Base-by-base conservation (phyloP, 2,797 vertebrate genomes). In the Myiotriccus ornatus region DNA sequence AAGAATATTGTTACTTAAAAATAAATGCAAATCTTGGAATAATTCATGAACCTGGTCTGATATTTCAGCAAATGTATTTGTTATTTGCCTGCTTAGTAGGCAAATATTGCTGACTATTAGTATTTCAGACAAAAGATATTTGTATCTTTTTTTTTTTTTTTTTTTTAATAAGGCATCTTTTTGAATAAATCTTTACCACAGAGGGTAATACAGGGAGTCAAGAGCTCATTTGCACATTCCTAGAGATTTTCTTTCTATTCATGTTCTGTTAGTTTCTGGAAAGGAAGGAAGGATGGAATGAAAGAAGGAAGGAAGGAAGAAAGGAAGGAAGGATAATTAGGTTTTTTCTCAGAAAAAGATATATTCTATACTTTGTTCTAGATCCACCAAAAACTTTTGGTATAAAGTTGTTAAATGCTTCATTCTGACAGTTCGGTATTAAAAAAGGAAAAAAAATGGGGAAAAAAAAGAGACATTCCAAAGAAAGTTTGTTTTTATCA, bases 361-460 rank as follows among this genome's bases (percentile, higher is more conserved):
- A 14, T 49, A 18, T 41, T 62, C 3, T 14, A 12, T 57, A 50
- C 28, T 43, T 56, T 82, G 0, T 43, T 44, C 17, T 73, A 27
- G 78, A 55, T 2, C 1, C 6, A 65, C 12, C 7, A 75, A 4
- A 50, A 9, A 14, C 25, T 59, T 52, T 47, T 43, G 1, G 3
- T 20, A 39, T 37, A 32, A 37, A 27, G 1, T 18, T 47, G 4
- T 39, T 35, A 15, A 86, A 56, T 44, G 22, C 2, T 84, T 78
- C 0, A 30, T 70, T 80, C 75, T 71, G 14, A 50, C 3, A 44
- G 1, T 50, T 30, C 35, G 7, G 14, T 57, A 47, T 56, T 15
- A 3, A 21, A 68, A 57, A 52, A 7, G 10, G 5, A 8, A 10
- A 6, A 6, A 6, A 6, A 0, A 47, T 23, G 14, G 12, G 20